A percentile compares a stretch with the other conserved stretches of the same genome.
phyloP scores from a whole-genome alignment of 2,797 vertebrate species.

The Macroramphosus scolopax region DNA sequence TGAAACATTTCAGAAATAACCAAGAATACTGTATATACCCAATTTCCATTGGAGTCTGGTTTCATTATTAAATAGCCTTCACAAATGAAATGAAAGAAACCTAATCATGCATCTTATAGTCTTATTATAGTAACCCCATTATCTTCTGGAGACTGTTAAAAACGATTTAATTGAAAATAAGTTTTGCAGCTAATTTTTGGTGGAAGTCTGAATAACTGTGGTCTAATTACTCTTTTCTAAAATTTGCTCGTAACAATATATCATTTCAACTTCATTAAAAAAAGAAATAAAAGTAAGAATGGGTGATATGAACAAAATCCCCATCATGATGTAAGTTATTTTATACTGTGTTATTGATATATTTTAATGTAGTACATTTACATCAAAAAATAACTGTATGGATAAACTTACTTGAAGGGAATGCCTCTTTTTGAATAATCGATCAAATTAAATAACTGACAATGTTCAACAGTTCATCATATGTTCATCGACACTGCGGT shows the following conservation, averaged over 20 bases:
- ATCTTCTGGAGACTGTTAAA: constrained; percentile 32
- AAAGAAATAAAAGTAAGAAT: background rate
- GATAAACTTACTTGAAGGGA: constrained; percentile 2
- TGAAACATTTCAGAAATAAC: constrained; percentile 2
- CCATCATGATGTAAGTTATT: constrained; percentile 16
- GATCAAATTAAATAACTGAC: constrained; percentile 2
- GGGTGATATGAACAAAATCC: background rate
- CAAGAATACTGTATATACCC: constrained; percentile 26
- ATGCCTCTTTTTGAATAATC: too few species aligned
- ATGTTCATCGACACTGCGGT: too few species aligned
- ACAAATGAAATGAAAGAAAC: constrained; percentile 47
- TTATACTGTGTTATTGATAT: constrained; percentile 17
- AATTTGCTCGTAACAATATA: constrained; percentile 10
- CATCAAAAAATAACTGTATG: background rate
- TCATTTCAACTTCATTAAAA: background rate
- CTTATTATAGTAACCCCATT: constrained; percentile 54
- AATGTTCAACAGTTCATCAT: constrained; percentile 5
- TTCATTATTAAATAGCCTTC: constrained; percentile 46
- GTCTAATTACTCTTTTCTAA: constrained; percentile 22
- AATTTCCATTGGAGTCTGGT: constrained; percentile 40
- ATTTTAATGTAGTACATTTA: background rate
- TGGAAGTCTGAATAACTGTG: constrained; percentile 16
- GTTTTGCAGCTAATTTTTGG: constrained; percentile 31
- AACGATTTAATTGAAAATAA: constrained; percentile 34
- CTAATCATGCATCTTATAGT: constrained; percentile 50